Conservation (phyloP, 2,797 vertebrate species). For the Smutsia temminckii region DNA sequence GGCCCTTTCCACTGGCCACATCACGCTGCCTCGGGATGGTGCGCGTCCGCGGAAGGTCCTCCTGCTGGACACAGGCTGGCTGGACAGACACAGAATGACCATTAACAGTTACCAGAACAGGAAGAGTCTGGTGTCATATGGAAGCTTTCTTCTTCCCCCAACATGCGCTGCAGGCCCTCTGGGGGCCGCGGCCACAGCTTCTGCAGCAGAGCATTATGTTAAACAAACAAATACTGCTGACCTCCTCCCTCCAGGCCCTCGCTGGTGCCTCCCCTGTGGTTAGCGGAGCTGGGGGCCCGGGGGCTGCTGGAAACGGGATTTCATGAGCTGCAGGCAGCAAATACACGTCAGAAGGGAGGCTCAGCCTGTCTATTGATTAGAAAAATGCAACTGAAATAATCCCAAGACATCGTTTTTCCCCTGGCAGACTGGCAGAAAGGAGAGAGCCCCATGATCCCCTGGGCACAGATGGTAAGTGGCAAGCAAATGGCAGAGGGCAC, state of each 20-base stretch:
- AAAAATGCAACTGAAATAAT: neutral
- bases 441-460: neutral
- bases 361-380: neutral
- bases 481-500: neutral
- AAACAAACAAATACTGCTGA: constrained; percentile 1
- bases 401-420: neutral
- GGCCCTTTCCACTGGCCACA: neutral
- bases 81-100: neutral
- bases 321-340: neutral
- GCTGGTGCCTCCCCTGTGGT: neutral
- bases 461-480: neutral
- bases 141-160: constrained; percentile 49
- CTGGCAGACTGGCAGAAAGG: neutral
- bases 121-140: constrained; percentile 1
- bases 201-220: neutral
- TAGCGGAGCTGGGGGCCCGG: neutral
- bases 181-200: neutral
- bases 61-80: neutral
- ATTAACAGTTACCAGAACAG: constrained; percentile 16
- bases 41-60: fast-evolving
- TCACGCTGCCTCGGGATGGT: neutral
- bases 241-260: neutral
- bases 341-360: neutral
- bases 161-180: neutral
- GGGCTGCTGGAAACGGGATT: neutral